Evolutionary conservation across 2,888 invertebrate genomes (phyloP).

Genomic region (Cataglyphis livida): DNA sequence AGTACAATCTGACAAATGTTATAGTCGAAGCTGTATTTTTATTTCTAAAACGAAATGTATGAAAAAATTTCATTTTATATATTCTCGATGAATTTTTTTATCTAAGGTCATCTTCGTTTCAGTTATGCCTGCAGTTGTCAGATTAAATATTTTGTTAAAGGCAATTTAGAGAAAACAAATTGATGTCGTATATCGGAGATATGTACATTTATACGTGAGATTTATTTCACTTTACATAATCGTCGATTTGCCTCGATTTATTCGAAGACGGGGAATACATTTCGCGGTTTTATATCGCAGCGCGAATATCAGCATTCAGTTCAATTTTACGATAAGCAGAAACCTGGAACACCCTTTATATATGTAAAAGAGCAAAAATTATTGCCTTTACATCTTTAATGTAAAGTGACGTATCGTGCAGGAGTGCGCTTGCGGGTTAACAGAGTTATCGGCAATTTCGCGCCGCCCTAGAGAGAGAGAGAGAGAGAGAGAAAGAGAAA

Average conservation of each 20-base stretch:
- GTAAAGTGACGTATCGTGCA: constrained; percentile 2
- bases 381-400: constrained; percentile 5
- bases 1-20: too few species aligned
- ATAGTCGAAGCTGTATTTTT: not conserved
- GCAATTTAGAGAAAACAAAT: not conserved
- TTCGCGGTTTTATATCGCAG: constrained; percentile 5
- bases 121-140: too few species aligned
- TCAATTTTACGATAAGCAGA: not conserved
- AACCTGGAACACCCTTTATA: not conserved
- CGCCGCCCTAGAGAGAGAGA: not conserved
- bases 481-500: too few species aligned
- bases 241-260: not conserved
- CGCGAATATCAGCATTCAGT: not conserved
- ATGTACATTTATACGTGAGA: not conserved
- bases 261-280: constrained; percentile 10
- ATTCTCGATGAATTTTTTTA: too few species aligned
- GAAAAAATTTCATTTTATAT: not conserved
- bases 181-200: not conserved
- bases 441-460: constrained; percentile 36
- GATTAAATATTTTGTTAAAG: not conserved
- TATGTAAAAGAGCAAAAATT: not conserved
- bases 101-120: too few species aligned
- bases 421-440: constrained; percentile 4
- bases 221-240: constrained; percentile 10
- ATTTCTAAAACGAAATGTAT: not conserved